Base-by-base conservation (phyloP, 1,140 invertebrate species). In the Aporrectodea caliginosa region DNA sequence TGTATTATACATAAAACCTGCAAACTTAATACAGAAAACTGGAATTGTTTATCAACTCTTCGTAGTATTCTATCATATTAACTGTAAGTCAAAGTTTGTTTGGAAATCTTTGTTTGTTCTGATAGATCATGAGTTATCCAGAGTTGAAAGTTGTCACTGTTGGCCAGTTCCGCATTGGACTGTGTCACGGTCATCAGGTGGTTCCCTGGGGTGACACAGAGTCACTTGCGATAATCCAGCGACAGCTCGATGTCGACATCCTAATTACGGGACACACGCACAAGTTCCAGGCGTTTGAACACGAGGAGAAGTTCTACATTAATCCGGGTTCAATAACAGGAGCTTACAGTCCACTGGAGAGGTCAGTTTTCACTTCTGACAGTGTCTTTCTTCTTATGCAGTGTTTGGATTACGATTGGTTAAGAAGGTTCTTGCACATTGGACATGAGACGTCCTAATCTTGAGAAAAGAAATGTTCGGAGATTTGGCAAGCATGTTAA, bases 321-420 rank as follows among this genome's bases (percentile, higher is more conserved):
- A 99, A 99, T 90, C 98, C 98, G 73, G 98, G 98, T 29, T 98
- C 96, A 69, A 97, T 97, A 2, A 99, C 98, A 79, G 98, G 98
- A 70, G 96, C 98, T 27, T 99, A 96, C 85, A 96, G 93, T 91
- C 93, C 96, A 31, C 88, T 98, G 73, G 95, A 97, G 84, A 93
- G 92, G 93, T 96, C 81, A 82, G 77, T 29, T 2, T 75, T 22
- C 6, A 58, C n/a, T n/a, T n/a, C n/a, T n/a, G n/a, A n/a, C n/a
- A n/a, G n/a, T n/a, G n/a, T n/a, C n/a, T n/a, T n/a, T n/a, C n/a
- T n/a, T n/a, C n/a, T n/a, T n/a, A n/a, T n/a, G n/a, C 12, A 14
- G 58, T 68, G 58, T 68, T 12, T 68, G 58, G 12, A n/a, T 68
- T 68, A 14, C 12, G 12, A 68, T 68, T 68, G n/a, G 12, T 14